phyloP scores from a whole-genome alignment of 2,113 vertebrate genomes.

The Onychorhynchus coronatus region DNA sequence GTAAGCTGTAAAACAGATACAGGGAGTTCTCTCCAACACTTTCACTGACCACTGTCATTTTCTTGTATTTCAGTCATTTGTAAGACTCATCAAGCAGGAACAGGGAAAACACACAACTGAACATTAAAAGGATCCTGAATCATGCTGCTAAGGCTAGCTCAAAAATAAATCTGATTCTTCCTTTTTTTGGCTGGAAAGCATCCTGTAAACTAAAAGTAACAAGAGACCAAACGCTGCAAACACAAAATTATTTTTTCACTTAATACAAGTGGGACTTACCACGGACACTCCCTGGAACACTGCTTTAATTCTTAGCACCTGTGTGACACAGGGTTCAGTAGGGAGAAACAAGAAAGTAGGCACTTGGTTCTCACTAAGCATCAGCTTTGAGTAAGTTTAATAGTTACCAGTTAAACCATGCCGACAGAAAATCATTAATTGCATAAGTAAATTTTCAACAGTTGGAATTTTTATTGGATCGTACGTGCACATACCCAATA shows the following conservation, averaged over 20 bases:
- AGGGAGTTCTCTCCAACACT: not conserved
- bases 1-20: not conserved
- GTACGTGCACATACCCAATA: not conserved
- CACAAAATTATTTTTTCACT: not conserved
- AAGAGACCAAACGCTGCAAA: not conserved
- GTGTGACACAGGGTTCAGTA: not conserved
- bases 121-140: not conserved
- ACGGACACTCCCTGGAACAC: not conserved
- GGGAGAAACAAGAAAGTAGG: not conserved
- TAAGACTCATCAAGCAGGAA: not conserved
- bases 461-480: not conserved
- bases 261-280: not conserved
- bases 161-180: constrained; percentile 13
- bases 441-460: not conserved
- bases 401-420: not conserved
- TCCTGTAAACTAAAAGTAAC: not conserved
- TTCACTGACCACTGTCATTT: not conserved
- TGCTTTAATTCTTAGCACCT: not conserved
- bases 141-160: not conserved
- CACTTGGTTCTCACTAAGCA: not conserved
- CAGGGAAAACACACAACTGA: not conserved
- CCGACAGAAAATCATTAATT: not conserved
- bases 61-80: not conserved
- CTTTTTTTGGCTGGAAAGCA: not conserved
- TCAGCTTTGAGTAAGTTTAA: not conserved